Percentiles rank a stretch among this genome's conserved stretches.
Conservation (phyloP, 1,140 invertebrate genomes). For the Drosophila littoralis region DNA sequence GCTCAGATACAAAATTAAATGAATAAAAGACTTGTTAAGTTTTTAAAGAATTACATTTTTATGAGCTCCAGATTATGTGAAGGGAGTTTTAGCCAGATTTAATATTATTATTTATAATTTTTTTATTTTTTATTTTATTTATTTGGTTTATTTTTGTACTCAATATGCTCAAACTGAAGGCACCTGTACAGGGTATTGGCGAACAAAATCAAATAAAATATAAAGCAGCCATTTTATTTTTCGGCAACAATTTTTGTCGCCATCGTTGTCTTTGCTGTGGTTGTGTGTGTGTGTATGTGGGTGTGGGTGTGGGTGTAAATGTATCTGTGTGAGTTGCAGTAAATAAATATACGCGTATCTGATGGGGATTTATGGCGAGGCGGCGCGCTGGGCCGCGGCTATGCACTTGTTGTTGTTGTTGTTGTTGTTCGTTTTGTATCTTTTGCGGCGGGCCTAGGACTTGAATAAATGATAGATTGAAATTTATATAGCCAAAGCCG, state of each 20-base stretch:
- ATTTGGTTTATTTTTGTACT: neutral
- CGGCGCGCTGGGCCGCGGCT: conserved; percentile 45
- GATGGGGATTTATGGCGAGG: conserved; percentile 78
- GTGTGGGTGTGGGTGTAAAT: conserved; percentile 11
- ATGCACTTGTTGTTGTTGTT: conserved; percentile 48
- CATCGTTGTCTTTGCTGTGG: conserved; percentile 43
- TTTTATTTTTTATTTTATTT: neutral
- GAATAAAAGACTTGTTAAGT: too few relatives aligned
- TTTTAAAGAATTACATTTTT: too few relatives aligned
- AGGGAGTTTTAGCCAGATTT: too few relatives aligned
- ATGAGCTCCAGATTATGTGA: too few relatives aligned
- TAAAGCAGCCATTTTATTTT: conserved; percentile 74
- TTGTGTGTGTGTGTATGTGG: conserved; percentile 16
- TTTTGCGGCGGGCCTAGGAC: conserved; percentile 67
- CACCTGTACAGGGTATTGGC: conserved; percentile 39
- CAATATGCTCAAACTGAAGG: neutral
- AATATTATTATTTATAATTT: too few relatives aligned
- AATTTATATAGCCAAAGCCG: conserved; percentile 72
- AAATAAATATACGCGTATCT: conserved; percentile 83
- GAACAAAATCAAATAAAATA: conserved; percentile 36
- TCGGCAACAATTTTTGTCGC: conserved; percentile 76
- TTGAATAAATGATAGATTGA: conserved; percentile 83
- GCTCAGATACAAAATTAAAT: too few relatives aligned
- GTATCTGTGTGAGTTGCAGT: conserved; percentile 72
- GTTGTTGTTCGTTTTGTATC: conserved; percentile 25